Conservation (phyloP, 2,888 invertebrate species). For the Caenorhabditis japonica region DNA sequence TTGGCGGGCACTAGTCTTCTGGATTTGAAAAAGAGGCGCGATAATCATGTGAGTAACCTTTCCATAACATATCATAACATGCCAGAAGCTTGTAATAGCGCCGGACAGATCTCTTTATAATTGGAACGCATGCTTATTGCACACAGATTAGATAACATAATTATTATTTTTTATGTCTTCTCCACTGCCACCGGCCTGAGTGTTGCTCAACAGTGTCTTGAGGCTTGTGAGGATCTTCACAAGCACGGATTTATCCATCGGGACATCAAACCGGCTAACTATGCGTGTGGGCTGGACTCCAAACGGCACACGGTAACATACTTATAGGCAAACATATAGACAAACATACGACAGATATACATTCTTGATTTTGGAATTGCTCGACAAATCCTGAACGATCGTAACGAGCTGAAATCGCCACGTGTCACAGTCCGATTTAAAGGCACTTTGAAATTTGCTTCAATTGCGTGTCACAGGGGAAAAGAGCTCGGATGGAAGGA, state of each 20-base stretch:
- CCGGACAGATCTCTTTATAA: no score
- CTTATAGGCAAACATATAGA: neutral
- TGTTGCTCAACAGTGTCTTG: slow-evolving; percentile 67
- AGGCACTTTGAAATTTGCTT: slow-evolving; percentile 73
- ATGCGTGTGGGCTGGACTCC: slow-evolving; percentile 61
- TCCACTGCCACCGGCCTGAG: slow-evolving; percentile 65
- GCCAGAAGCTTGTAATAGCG: no score
- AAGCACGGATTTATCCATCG: slow-evolving; percentile 72
- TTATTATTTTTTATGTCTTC: no score
- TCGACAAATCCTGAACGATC: slow-evolving; percentile 63
- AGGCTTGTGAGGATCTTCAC: slow-evolving; percentile 72
- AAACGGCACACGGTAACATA: slow-evolving; percentile 26
- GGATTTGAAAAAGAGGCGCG: slow-evolving; percentile 64
- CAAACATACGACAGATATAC: slow-evolving; percentile 51
- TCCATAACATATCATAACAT: no score
- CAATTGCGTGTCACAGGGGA: slow-evolving; percentile 65
- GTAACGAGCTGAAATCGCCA: slow-evolving; percentile 63
- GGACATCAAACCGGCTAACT: slow-evolving; percentile 72
- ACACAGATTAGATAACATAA: no score
- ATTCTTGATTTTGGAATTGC: slow-evolving; percentile 74
- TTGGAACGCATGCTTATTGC: no score
- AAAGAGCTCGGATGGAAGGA: slow-evolving; percentile 69
- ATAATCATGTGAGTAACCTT: slow-evolving; percentile 40
- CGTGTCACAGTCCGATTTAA: slow-evolving; percentile 62
- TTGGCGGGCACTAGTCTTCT: slow-evolving; percentile 67